Evolutionary conservation across 1,140 invertebrate species (phyloP), one percentile per base, ranked within the genome.

Genomic region (Calephelis virginiensis): DNA sequence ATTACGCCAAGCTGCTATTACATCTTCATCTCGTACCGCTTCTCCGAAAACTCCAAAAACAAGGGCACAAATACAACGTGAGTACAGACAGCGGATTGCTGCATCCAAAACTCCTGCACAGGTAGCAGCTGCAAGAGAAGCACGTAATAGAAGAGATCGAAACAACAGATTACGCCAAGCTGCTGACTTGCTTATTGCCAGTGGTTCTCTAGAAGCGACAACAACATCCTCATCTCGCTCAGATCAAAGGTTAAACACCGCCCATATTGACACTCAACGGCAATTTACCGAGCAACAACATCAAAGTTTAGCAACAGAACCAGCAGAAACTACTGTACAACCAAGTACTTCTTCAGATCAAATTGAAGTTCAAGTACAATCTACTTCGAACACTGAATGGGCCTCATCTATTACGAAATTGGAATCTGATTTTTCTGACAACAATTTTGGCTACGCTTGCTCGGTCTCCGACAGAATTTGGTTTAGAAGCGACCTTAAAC

Each of bases 1-100:
- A 73, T 61, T 69, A 75, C 69, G 73, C 61, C 49, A 70, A 77
- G 71, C 69, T 69, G 53, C 64, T 59, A 77, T 72, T 71, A n/a
- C 50, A 66, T 65, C 62, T 48, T 66, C 64, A 45, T 63, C 62
- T 69, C 48, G 56, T 64, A 68, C 40, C 11, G 37, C 53, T 68
- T 4, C 28, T 1, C 28, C 28, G 5, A 28, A 28, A 28, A 45
- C 61, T 64, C 64, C 66, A 64, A 71, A 71, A 71, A 63, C 69
- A 28, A 77, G 59, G 45, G 78, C 78, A 64, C 72, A 76, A 50
- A 71, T 40, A 76, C 78, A 78, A 75, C 74, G 76, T 67, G 76
- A 78, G 70, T 81, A 81, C 73, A 78, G 79, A 77, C 69, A 74
- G 68, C 79, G 79, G 40, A 68, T 67, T 53, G 77, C 80, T 62